A percentile compares a stretch with the other conserved stretches of the same genome.
Conservation (phyloP, 2,888 invertebrate species). For the Macaria notata region DNA sequence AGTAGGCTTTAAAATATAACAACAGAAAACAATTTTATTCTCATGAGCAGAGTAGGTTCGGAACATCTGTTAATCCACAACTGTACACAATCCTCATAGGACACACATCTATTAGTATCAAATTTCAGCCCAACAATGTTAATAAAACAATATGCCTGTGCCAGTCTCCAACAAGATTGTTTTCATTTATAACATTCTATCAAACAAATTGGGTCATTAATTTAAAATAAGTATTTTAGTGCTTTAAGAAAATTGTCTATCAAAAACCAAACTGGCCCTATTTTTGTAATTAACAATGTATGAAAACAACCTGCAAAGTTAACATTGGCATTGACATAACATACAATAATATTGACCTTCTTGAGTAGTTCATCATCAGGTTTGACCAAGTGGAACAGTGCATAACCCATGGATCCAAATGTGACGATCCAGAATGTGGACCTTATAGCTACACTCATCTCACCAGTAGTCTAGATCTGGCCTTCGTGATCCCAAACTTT, state of each 20-base stretch:
- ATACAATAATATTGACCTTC: constrained; percentile 67
- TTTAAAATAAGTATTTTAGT: no score
- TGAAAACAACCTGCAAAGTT: no score
- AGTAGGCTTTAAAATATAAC: no score
- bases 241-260: no score
- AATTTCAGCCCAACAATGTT: constrained; percentile 38
- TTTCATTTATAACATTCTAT: no score
- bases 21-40: no score
- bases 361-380: constrained; percentile 79
- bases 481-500: constrained; percentile 81
- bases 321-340: constrained; percentile 15
- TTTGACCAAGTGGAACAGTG: constrained; percentile 80
- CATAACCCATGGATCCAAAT: constrained; percentile 83
- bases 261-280: no score
- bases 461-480: constrained; percentile 68
- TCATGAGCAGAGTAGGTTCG: no score
- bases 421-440: constrained; percentile 82
- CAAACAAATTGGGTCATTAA: no score
- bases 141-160: constrained; percentile 16
- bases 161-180: no score
- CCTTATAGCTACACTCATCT: constrained; percentile 76
- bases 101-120: constrained; percentile 42
- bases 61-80: constrained; percentile 26
- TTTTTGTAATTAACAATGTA: no score
- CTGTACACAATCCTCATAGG: constrained; percentile 32